A percentile compares a stretch with the other conserved stretches of the same genome.
Conservation (phyloP, 2,113 vertebrate species). For the Mionectes macconnelli region DNA sequence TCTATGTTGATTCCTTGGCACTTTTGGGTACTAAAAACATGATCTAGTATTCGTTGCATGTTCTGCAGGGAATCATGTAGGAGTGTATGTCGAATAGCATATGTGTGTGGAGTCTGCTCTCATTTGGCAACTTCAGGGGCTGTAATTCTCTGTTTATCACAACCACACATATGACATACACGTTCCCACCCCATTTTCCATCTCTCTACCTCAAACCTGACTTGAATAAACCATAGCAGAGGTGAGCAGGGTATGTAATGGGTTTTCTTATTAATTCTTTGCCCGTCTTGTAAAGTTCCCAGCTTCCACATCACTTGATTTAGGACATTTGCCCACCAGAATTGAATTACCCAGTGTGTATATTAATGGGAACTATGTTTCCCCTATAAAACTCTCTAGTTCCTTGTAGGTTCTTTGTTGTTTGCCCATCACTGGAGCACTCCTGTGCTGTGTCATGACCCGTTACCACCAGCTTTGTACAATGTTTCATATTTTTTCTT, state of each 20-base stretch:
- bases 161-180: background rate
- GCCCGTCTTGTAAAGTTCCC: background rate
- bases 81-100: background rate
- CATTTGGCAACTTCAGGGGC: background rate
- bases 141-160: background rate
- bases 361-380: background rate
- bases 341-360: background rate
- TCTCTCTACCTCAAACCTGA: background rate
- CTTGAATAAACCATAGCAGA: background rate
- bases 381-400: background rate
- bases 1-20: background rate
- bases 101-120: background rate
- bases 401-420: background rate
- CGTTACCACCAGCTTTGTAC: background rate
- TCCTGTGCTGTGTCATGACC: background rate
- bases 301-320: accelerated
- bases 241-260: background rate
- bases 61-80: background rate
- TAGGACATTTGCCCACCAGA: background rate
- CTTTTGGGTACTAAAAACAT: background rate
- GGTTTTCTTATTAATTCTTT: background rate
- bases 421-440: background rate
- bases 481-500: background rate
- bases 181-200: background rate
- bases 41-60: background rate